Evolutionary conservation across 2,797 vertebrate species (phyloP).

Genomic region (Esox lucius): DNA sequence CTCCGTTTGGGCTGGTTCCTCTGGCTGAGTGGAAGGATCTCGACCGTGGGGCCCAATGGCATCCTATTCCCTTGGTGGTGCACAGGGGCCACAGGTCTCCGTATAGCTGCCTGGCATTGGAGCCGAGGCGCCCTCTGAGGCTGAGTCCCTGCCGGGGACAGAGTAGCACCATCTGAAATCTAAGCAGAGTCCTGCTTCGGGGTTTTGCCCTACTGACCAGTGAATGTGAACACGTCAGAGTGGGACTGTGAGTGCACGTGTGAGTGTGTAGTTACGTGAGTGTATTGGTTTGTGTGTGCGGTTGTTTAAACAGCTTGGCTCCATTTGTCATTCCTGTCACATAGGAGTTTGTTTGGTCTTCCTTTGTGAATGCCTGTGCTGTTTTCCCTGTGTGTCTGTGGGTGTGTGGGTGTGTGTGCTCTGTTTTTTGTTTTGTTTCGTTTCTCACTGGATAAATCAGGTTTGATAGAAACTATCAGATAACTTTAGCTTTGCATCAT

Average conservation of each 20-base stretch:
- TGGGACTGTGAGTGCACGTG: background rate
- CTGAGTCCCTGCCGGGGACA: too few relatives aligned
- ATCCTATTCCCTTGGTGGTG: too few relatives aligned
- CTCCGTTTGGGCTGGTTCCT: background rate
- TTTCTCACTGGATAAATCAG: background rate
- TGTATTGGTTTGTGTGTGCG: background rate
- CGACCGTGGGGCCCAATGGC: too few relatives aligned
- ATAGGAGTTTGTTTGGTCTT: background rate
- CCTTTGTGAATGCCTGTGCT: background rate
- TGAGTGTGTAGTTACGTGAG: background rate
- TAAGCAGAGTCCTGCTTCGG: background rate
- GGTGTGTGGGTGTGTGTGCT: background rate
- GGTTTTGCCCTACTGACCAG: background rate
- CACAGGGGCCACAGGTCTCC: too few relatives aligned
- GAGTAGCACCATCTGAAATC: background rate
- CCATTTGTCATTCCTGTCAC: constrained; percentile 4
- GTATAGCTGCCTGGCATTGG: background rate
- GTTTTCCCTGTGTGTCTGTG: background rate
- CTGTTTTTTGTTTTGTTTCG: background rate
- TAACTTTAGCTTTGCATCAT: too few relatives aligned
- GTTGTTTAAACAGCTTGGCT: constrained; percentile 4
- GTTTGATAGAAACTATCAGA: too few relatives aligned
- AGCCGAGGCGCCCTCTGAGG: background rate
- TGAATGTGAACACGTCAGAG: background rate
- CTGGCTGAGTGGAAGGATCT: too few relatives aligned